A percentile compares a stretch with the other conserved stretches of the same genome.
Conservation (phyloP, 2,888 invertebrate species). For the Calephelis perditalis region DNA sequence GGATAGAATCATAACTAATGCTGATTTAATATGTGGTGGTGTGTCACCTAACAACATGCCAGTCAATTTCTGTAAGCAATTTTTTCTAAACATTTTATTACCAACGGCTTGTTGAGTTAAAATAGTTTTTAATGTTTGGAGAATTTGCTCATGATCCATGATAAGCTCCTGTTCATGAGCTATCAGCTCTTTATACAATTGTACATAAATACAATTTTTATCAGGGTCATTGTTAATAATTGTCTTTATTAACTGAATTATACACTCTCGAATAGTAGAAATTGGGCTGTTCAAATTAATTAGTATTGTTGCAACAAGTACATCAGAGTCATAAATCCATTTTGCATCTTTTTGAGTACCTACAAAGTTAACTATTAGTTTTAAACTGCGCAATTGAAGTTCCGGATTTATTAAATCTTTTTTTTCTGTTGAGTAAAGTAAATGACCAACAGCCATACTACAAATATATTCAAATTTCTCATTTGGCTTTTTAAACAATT, state of each 20-base stretch:
- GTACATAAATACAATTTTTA: slow-evolving; percentile 54
- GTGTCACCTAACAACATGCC: slow-evolving; percentile 50
- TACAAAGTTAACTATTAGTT: slow-evolving; percentile 51
- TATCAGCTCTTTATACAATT: slow-evolving; percentile 66
- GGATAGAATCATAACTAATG: slow-evolving; percentile 62
- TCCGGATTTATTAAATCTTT: slow-evolving; percentile 64
- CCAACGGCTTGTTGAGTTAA: slow-evolving; percentile 74
- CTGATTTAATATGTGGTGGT: slow-evolving; percentile 66
- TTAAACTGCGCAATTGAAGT: slow-evolving; percentile 73
- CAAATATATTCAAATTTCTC: slow-evolving; percentile 77
- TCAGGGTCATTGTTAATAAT: slow-evolving; percentile 47
- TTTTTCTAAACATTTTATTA: slow-evolving; percentile 53
- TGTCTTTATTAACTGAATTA: slow-evolving; percentile 71
- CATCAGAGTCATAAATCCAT: slow-evolving; percentile 63
- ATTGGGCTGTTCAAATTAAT: slow-evolving; percentile 76
- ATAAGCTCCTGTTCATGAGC: slow-evolving; percentile 77
- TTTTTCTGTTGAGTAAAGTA: slow-evolving; percentile 57
- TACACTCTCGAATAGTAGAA: slow-evolving; percentile 71
- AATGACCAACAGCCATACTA: slow-evolving; percentile 74
- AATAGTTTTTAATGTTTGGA: slow-evolving; percentile 79
- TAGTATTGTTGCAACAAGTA: slow-evolving; percentile 73
- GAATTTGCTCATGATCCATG: slow-evolving; percentile 82
- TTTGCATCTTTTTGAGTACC: slow-evolving; percentile 41
- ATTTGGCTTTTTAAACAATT: slow-evolving; percentile 55
- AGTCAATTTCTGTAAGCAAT: slow-evolving; percentile 55